Evolutionary conservation across 2,113 vertebrate species (phyloP), one percentile per base, ranked within the genome.

Genomic region (Bombycilla garrulus): DNA sequence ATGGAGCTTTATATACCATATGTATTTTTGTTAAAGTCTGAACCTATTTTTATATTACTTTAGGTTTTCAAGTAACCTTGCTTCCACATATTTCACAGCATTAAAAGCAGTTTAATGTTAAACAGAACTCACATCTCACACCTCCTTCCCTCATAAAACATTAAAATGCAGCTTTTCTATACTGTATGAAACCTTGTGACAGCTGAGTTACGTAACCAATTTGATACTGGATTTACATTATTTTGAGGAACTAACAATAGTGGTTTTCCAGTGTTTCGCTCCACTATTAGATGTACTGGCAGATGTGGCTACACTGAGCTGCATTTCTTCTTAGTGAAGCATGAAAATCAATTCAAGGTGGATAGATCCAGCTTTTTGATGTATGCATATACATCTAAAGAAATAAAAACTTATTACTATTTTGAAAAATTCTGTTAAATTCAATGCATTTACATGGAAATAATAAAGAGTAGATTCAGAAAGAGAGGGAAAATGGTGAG

Each of bases 41-140:
- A 96, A 91, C 78, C 80, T 92, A 88, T 91, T 96, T 88, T 96
- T 96, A 80, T 87, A 95, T 93, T 93, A 82, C 56, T 88, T 64
- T 58, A 93, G 84, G 50, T 91, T 96, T 95, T 97, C 92, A 96
- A 95, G 95, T 96, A 95, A 92, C 76, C 82, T 97, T 88, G 80
- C 96, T 95, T 87, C 64, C 45, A 54, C 2, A 8, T 88, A 88
- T 95, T 96, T 93, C 92, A 40, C 79, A 79, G 83, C 66, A 72
- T 94, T 88, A 92, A 96, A 82, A 96, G 70, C 72, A 82, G 86
- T 94, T 95, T 88, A 86, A 88, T 81, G 38, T 93, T 93, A 81
- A 96, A 95, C 83, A 67, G 95, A 90, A 80, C 71, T 97, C n/a
- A 7, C 25, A 61, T 86, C 45, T 85, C 57, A 73, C 54, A 57